phyloP scores from a whole-genome alignment of 2,113 vertebrate species.

The Loxodonta africana region DNA sequence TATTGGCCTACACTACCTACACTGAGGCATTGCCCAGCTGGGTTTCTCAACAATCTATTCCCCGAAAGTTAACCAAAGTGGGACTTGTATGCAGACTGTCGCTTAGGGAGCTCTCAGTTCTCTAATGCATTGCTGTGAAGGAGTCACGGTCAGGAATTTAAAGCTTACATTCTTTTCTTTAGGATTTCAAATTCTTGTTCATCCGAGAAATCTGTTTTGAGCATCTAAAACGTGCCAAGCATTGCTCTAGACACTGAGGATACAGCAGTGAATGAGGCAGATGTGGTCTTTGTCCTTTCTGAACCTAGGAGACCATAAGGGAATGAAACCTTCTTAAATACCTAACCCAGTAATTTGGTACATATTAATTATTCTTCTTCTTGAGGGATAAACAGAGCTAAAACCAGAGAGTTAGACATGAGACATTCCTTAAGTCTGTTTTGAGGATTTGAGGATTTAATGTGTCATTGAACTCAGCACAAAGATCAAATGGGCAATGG shows the following conservation, averaged over 20 bases:
- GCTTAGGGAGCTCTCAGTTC: neutral
- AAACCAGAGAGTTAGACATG: neutral
- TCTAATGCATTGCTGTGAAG: neutral
- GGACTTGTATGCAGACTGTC: neutral
- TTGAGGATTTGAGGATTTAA: neutral
- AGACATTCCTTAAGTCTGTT: neutral
- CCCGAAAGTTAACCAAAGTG: neutral
- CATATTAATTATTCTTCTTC: neutral
- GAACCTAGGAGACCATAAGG: neutral
- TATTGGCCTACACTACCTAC: neutral
- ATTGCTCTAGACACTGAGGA: neutral
- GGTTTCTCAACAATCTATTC: neutral
- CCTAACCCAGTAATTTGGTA: neutral
- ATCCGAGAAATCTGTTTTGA: neutral
- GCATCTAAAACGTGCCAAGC: neutral
- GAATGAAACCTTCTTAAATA: neutral
- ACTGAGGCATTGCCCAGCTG: neutral
- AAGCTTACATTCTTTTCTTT: neutral
- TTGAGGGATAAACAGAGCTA: neutral
- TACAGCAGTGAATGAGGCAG: neutral
- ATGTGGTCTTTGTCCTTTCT: neutral
- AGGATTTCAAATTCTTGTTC: conserved; percentile 1
- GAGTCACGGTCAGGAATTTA: neutral
- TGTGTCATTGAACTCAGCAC: neutral
- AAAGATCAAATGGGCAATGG: neutral